Conservation (phyloP, 1,140 invertebrate genomes). For the Aphidius ervi region DNA sequence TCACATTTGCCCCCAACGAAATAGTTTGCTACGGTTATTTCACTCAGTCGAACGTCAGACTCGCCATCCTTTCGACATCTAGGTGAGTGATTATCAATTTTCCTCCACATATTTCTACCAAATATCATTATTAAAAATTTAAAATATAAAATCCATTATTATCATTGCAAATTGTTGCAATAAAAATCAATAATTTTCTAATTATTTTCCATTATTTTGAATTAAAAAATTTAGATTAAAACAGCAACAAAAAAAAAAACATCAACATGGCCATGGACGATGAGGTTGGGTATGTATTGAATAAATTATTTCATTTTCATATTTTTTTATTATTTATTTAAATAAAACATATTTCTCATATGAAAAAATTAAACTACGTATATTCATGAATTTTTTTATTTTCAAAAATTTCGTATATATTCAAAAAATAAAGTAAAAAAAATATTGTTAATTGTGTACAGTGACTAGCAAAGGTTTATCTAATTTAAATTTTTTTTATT, state of each 20-base stretch:
- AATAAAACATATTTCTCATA: too few species aligned
- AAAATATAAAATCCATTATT: not conserved
- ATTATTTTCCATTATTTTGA: too few species aligned
- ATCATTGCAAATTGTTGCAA: not conserved
- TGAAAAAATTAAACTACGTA: too few species aligned
- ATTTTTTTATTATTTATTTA: too few species aligned
- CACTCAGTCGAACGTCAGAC: conserved; percentile 23
- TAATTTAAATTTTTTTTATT: conserved; percentile 20
- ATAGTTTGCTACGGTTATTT: conserved; percentile 26
- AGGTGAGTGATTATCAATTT: conserved; percentile 20
- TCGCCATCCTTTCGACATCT: conserved; percentile 19
- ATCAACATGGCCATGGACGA: conserved; percentile 73
- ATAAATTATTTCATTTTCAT: not conserved
- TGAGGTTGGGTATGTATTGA: conserved; percentile 76
- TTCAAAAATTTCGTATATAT: conserved; percentile 14
- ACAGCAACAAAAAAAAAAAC: conserved; percentile 7
- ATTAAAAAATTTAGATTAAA: not conserved
- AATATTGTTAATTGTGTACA: conserved; percentile 16
- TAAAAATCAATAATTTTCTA: not conserved
- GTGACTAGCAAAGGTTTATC: conserved; percentile 11
- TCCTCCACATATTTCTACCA: not conserved
- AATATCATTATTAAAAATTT: conserved; percentile 10
- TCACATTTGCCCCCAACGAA: conserved; percentile 20
- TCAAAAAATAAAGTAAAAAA: conserved; percentile 14
- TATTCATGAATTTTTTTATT: too few species aligned